A percentile compares a stretch with the other conserved stretches of the same genome.
Conservation (phyloP, 2,113 vertebrate genomes). For the Lampris incognitus region DNA sequence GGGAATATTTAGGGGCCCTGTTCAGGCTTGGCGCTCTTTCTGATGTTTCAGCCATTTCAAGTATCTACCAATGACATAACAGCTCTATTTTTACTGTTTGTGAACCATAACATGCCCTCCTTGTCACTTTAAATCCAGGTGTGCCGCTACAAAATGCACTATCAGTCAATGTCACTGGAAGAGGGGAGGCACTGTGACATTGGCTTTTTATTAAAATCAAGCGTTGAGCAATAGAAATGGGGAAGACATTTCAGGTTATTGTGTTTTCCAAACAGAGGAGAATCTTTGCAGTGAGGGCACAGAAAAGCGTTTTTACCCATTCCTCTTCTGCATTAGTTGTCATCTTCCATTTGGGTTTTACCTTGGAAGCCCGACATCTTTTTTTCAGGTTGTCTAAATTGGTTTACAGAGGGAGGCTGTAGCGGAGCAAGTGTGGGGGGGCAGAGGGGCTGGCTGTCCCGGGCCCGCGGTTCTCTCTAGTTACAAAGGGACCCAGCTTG, state of each 20-base stretch:
- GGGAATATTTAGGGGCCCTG: too few relatives aligned
- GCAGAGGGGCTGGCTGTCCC: too few relatives aligned
- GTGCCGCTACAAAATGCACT: conserved; percentile 2
- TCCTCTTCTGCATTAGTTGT: conserved; percentile 53
- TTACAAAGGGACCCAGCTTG: too few relatives aligned
- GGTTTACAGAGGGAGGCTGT: too few relatives aligned
- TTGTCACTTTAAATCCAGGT: conserved; percentile 24
- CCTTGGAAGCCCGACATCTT: conserved; percentile 35
- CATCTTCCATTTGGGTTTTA: conserved; percentile 51
- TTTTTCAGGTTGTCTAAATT: not conserved
- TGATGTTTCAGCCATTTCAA: not conserved
- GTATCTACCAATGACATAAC: not conserved
- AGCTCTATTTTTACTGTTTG: not conserved
- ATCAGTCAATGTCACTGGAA: conserved; percentile 36
- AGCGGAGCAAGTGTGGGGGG: too few relatives aligned
- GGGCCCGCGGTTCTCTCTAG: too few relatives aligned
- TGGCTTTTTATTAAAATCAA: not conserved
- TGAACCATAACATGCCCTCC: not conserved
- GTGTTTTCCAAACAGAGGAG: too few relatives aligned
- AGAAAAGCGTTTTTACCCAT: not conserved
- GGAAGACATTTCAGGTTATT: too few relatives aligned
- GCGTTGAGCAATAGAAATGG: too few relatives aligned
- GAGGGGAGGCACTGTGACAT: conserved; percentile 18
- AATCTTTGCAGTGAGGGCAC: too few relatives aligned
- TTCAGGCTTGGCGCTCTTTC: too few relatives aligned